A percentile compares a stretch with the other conserved stretches of the same genome.
Conservation (phyloP, 2,113 vertebrate species). For the Saimiri boliviensis region DNA sequence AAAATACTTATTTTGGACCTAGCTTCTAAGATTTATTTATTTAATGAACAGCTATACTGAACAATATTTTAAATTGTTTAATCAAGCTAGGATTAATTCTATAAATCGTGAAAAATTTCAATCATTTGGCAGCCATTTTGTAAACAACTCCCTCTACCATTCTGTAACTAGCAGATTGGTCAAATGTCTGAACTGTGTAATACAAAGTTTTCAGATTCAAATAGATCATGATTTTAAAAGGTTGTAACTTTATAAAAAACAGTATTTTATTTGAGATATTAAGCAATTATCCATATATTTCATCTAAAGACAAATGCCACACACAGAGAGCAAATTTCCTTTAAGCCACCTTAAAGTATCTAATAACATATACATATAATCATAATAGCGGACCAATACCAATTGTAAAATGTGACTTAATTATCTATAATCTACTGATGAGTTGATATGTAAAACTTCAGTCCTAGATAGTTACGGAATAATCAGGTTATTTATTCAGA, state of each 20-base stretch:
- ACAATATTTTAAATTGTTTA: conserved; percentile 5
- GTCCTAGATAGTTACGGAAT: neutral
- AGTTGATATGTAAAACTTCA: neutral
- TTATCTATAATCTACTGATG: neutral
- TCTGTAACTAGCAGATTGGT: neutral
- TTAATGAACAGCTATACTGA: neutral
- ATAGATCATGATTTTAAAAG: neutral
- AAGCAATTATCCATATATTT: neutral
- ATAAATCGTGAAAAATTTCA: neutral
- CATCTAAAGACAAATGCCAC: neutral
- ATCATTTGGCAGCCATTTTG: neutral
- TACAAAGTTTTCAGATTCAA: neutral
- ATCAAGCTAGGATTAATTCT: neutral
- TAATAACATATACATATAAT: neutral
- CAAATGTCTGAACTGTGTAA: neutral
- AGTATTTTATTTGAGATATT: neutral
- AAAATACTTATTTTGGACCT: neutral
- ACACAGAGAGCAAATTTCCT: neutral
- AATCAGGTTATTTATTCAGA: neutral
- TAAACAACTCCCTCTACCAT: neutral
- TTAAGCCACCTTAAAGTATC: neutral
- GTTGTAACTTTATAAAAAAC: neutral
- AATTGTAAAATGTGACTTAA: neutral
- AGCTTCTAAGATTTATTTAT: neutral
- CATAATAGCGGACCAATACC: neutral